Percentiles rank a stretch among this genome's conserved stretches.
Conservation (phyloP, 1,140 invertebrate genomes). For the Chlorops oryzae region DNA sequence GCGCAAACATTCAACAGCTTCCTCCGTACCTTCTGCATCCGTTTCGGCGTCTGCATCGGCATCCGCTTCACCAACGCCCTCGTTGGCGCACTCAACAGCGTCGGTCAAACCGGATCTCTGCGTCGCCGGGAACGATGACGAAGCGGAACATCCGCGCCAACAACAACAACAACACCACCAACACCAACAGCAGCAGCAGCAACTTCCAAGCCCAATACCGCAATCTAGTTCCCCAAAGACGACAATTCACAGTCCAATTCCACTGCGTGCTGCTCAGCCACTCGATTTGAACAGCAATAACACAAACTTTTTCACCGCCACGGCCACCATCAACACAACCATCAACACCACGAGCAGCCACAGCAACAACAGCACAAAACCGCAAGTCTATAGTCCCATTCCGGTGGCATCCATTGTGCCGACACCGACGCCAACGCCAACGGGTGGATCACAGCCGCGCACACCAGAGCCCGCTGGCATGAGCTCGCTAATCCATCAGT, state of each 20-base stretch:
- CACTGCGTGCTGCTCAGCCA: slow-evolving; percentile 48
- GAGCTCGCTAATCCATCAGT: neutral
- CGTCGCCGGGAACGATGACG: slow-evolving; percentile 26
- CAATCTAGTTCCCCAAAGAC: too few species aligned
- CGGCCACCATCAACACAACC: slow-evolving; percentile 3
- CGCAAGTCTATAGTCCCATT: too few species aligned
- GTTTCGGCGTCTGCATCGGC: too few species aligned
- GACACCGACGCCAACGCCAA: too few species aligned
- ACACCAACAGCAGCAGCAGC: neutral
- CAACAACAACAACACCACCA: neutral
- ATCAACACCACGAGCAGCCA: too few species aligned
- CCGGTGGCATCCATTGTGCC: too few species aligned
- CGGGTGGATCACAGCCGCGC: too few species aligned
- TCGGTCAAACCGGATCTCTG: slow-evolving; percentile 38
- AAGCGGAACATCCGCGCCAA: slow-evolving; percentile 17
- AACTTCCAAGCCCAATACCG: slow-evolving; percentile 20
- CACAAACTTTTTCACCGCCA: slow-evolving; percentile 6
- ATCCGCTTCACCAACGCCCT: neutral
- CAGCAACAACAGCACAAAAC: slow-evolving; percentile 7
- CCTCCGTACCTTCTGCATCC: slow-evolving; percentile 14
- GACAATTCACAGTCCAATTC: slow-evolving; percentile 29
- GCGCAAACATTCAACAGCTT: neutral
- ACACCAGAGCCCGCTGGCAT: slow-evolving; percentile 1
- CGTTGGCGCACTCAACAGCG: slow-evolving; percentile 10
- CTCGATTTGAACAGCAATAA: too few species aligned